Percentiles rank a stretch among this genome's conserved stretches.
Evolutionary conservation across 2,113 vertebrate species (phyloP).

Genomic region (Puma concolor): DNA sequence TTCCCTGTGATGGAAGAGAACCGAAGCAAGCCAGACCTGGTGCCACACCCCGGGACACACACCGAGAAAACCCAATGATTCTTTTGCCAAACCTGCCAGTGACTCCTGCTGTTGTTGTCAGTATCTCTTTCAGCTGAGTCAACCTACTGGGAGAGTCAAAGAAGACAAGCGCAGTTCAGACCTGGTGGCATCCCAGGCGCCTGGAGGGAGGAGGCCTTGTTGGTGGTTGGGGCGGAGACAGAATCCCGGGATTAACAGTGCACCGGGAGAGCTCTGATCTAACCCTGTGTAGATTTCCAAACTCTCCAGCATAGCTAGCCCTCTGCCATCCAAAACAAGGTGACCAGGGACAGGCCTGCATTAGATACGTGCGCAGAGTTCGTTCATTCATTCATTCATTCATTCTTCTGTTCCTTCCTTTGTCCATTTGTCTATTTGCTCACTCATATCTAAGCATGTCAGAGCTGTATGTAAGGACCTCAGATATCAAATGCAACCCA

Average conservation of each 20-base stretch:
- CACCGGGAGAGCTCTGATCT: neutral
- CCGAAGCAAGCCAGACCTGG: neutral
- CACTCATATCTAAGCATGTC: neutral
- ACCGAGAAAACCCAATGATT: neutral
- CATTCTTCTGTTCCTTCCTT: neutral
- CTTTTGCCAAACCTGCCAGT: slow-evolving; percentile 5
- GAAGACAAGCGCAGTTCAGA: neutral
- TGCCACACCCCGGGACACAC: slow-evolving; percentile 44
- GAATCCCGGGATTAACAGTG: neutral
- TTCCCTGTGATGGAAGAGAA: neutral
- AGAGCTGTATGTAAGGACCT: neutral
- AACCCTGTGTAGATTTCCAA: neutral
- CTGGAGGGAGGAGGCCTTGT: neutral
- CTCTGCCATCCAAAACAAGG: neutral
- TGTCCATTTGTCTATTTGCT: neutral
- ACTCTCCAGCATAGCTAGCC: neutral
- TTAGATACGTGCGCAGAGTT: neutral
- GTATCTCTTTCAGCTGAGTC: slow-evolving; percentile 72
- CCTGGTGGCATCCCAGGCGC: neutral
- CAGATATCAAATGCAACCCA: neutral
- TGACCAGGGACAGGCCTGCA: neutral
- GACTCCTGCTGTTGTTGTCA: slow-evolving; percentile 26
- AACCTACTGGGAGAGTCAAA: slow-evolving; percentile 2
- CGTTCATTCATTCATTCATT: neutral
- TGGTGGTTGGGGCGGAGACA: neutral